Percentiles rank a stretch among this genome's conserved stretches.
Evolutionary conservation across 64 coral and sea anemone genomes (phyloP).

Genomic region (Porites lutea): DNA sequence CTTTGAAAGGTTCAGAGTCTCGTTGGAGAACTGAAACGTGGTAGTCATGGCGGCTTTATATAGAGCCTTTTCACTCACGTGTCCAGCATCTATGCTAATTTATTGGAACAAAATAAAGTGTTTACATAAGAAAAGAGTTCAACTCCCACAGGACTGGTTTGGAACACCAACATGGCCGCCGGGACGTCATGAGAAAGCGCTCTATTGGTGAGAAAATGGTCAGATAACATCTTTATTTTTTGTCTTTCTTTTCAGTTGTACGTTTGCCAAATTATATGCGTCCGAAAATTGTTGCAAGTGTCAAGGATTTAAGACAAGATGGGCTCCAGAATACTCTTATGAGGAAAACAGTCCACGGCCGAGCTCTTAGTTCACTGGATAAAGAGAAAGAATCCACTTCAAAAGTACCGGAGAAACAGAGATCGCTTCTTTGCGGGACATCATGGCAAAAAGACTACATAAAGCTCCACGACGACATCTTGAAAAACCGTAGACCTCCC

Average conservation of each 20-base stretch:
- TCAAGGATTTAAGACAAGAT: not conserved
- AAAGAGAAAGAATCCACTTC: not conserved
- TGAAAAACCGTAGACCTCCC: slow-evolving; percentile 9
- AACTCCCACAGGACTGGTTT: no score
- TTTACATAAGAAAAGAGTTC: no score
- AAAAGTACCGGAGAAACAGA: slow-evolving; percentile 3
- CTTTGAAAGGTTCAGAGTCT: no score
- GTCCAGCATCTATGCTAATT: no score
- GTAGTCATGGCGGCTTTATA: no score
- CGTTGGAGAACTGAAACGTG: no score
- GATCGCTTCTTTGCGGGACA: slow-evolving; percentile 32
- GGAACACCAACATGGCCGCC: no score
- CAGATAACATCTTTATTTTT: not conserved
- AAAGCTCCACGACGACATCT: slow-evolving; percentile 47
- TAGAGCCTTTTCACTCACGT: no score
- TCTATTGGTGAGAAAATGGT: no score
- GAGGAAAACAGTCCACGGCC: not conserved
- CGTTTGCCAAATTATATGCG: slow-evolving; percentile 22
- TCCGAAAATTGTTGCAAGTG: not conserved
- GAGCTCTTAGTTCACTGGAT: not conserved
- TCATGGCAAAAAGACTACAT: slow-evolving; percentile 51
- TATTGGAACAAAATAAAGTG: no score
- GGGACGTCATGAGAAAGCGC: no score
- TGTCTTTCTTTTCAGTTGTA: not conserved
- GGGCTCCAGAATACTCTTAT: not conserved